phyloP scores from a whole-genome alignment of 2,797 vertebrate species.

The Halcyon badia region DNA sequence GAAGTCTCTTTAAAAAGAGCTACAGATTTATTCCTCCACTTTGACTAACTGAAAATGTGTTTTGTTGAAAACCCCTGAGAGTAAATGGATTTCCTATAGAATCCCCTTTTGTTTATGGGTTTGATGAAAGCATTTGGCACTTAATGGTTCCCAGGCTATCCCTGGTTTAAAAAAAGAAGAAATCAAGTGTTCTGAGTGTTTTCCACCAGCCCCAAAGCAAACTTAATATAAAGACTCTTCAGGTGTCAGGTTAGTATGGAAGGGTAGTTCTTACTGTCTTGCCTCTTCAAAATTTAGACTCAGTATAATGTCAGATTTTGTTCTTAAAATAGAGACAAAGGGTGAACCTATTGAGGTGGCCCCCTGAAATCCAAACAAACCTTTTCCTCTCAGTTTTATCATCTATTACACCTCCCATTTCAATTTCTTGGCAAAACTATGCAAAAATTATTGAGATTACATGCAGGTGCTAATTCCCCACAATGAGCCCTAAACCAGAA shows the following conservation, averaged over 20 bases:
- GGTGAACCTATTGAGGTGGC: background rate
- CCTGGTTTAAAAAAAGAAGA: conserved; percentile 40
- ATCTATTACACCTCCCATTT: background rate
- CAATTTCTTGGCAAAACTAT: background rate
- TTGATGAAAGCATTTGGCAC: conserved; percentile 70
- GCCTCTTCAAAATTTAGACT: background rate
- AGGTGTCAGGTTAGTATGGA: conserved; percentile 23
- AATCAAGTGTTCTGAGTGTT: conserved; percentile 23
- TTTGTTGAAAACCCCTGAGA: conserved; percentile 70
- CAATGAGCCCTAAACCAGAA: background rate
- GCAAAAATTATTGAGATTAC: background rate
- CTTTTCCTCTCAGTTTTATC: conserved; percentile 31
- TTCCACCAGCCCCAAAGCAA: conserved; percentile 36
- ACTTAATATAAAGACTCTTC: conserved; percentile 11
- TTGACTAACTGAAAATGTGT: conserved; percentile 74
- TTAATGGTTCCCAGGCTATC: conserved; percentile 76
- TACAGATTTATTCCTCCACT: conserved; percentile 73
- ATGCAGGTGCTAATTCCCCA: background rate
- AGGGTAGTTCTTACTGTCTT: background rate
- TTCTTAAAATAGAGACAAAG: background rate
- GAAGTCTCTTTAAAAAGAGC: conserved; percentile 46
- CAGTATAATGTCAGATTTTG: background rate
- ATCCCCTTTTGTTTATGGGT: conserved; percentile 69
- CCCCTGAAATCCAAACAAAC: conserved; percentile 8
- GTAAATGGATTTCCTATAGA: conserved; percentile 69